phyloP scores from a whole-genome alignment of 37 sponge, comb jelly and placozoan genomes.

The Crambe crambe region DNA sequence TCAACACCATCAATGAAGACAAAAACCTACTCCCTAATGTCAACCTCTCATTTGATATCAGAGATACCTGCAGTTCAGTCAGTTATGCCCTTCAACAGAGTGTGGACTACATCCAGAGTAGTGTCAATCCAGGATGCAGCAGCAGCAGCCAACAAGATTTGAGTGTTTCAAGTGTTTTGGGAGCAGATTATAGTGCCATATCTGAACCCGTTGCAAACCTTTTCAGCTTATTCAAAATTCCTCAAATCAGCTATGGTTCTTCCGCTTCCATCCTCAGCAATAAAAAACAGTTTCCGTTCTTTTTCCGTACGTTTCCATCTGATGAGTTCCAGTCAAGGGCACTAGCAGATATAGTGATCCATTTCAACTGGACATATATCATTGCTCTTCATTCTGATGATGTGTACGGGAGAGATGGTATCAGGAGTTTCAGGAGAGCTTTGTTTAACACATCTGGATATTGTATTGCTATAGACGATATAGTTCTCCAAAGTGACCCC shows the following conservation, averaged over 20 bases:
- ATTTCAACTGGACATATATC: constrained; percentile 71
- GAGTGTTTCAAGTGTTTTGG: constrained; percentile 59
- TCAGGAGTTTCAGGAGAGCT: constrained; percentile 18
- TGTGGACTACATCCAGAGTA: not conserved
- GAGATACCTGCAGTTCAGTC: constrained; percentile 61
- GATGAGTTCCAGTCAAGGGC: constrained; percentile 72
- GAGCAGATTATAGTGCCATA: constrained; percentile 51
- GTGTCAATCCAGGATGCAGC: not conserved
- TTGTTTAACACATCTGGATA: not conserved
- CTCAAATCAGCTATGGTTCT: constrained; percentile 80
- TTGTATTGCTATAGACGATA: constrained; percentile 3
- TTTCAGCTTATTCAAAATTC: constrained; percentile 66
- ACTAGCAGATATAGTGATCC: constrained; percentile 50
- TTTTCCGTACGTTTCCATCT: constrained; percentile 82
- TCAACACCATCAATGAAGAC: constrained; percentile 55
- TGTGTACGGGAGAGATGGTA: constrained; percentile 57
- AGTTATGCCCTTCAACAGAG: constrained; percentile 45
- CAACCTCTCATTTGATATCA: constrained; percentile 59
- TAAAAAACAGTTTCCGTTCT: constrained; percentile 60
- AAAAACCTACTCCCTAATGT: constrained; percentile 38
- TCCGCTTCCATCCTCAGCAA: constrained; percentile 65
- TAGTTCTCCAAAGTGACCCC: not conserved
- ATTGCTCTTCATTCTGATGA: constrained; percentile 24
- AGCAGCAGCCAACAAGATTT: not conserved
- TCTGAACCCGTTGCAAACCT: constrained; percentile 63